Evolutionary conservation across 2,888 invertebrate species (phyloP), one percentile per base, ranked within the genome.

Genomic region (Cryptocheilus praepositus): DNA sequence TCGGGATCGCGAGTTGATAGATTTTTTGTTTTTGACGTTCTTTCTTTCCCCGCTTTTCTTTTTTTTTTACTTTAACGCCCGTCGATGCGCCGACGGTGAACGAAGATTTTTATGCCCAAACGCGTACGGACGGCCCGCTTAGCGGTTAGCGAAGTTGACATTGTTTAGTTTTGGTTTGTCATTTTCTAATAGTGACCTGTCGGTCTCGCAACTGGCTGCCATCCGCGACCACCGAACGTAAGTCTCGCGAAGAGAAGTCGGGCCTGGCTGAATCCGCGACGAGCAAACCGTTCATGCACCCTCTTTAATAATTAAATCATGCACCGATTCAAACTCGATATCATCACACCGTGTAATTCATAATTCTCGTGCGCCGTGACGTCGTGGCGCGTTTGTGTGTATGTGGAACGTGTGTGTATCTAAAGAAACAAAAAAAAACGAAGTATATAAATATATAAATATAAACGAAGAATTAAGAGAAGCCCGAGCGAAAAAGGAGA

Each of bases 271-370:
- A 53, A 69, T 71, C 66, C 73, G 65, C 70, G 73, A 69, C 74
- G 73, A 69, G 67, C 76, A 67, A 81, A 77, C 77, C 70, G 72
- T 79, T 84, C 82, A 77, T 81, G 83, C 85, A 86, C 86, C 85
- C 81, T 86, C 82, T 85, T 85, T 82, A 85, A 85, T 83, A 85
- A 87, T 87, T 85, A 85, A 84, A 84, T 85, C 84, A 84, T 84
- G 87, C 88, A 88, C 88, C 79, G 80, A 84, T 84, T 85, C 80
- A 79, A 83, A 21, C 22, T 84, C 82, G 77, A 85, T 83, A 77
- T 81, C 81, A 81, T 81, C 77, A 74, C 64, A 56, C 64, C 70
- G 76, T 75, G 18, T 58, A 58, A 76, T 70, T 80, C 74, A 70
- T 72, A 77, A 36, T 77, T 80, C 70, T 80, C 78, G 80, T 73